phyloP scores from a whole-genome alignment of 2,797 vertebrate species.

The Alauda arvensis region DNA sequence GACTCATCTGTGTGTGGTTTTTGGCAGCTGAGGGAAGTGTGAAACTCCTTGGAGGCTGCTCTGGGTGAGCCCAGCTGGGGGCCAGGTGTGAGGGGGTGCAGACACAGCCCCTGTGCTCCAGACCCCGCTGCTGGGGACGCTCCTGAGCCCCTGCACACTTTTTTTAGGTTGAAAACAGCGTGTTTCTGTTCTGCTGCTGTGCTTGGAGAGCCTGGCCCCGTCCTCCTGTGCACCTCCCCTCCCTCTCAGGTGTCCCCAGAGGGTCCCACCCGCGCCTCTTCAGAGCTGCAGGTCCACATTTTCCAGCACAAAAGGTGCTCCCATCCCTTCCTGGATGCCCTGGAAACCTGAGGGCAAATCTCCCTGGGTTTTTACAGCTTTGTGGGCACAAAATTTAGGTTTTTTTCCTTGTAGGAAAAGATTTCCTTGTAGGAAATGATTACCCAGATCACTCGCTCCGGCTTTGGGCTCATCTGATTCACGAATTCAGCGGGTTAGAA shows the following conservation, averaged over 20 bases:
- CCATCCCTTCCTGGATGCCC: neutral
- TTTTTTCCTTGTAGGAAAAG: neutral
- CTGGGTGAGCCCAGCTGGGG: neutral
- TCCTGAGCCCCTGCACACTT: rapidly evolving
- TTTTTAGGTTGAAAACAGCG: rapidly evolving
- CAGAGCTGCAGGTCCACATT: neutral
- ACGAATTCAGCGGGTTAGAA: neutral
- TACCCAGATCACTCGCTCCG: neutral
- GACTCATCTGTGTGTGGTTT: rapidly evolving
- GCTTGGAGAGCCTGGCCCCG: no score
- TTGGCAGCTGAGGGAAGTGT: rapidly evolving
- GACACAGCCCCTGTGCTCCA: neutral
- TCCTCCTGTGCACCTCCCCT: rapidly evolving
- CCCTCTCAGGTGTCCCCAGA: neutral
- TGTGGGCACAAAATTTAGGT: neutral
- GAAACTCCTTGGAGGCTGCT: neutral
- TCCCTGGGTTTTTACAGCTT: neutral
- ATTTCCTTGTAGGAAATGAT: neutral
- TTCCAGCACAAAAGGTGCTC: neutral
- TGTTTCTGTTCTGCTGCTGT: neutral
- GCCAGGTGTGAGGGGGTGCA: neutral
- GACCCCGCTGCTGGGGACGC: neutral
- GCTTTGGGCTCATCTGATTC: neutral
- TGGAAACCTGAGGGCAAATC: neutral
- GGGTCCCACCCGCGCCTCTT: rapidly evolving